A percentile compares a stretch with the other conserved stretches of the same genome.
These are phyloP conservation scores for Drosophila leontia DNA, from an alignment of 1,140 invertebrate species.

Conservation along the genomic window DNA sequence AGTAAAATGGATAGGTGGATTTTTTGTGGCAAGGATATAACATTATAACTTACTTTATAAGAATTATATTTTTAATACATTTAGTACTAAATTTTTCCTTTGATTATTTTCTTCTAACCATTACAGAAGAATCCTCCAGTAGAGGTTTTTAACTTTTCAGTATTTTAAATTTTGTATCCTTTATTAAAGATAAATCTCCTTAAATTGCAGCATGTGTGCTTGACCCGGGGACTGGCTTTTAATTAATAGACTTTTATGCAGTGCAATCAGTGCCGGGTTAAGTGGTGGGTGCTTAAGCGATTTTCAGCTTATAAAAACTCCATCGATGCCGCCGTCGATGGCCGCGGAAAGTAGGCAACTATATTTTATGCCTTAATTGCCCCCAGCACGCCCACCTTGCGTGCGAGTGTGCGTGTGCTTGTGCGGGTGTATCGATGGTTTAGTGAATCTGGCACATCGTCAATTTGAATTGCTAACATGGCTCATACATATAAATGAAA, in stretches of 20 bases:
- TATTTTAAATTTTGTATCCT: not conserved
- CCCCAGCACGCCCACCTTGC: slow-evolving; percentile 24
- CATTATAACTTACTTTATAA: no score
- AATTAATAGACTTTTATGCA: slow-evolving; percentile 44
- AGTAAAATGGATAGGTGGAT: not conserved
- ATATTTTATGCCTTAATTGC: slow-evolving; percentile 71
- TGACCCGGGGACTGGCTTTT: slow-evolving; percentile 3
- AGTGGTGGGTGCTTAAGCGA: slow-evolving; percentile 1
- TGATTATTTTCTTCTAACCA: not conserved
- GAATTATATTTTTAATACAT: no score
- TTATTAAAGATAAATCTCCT: slow-evolving; percentile 1
- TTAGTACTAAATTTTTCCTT: no score
- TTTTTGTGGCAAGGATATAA: not conserved
- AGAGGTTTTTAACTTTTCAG: not conserved
- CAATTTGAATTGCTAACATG: slow-evolving; percentile 72
- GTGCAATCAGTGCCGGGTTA: slow-evolving; percentile 20
- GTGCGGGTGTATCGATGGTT: slow-evolving; percentile 8
- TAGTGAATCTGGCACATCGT: slow-evolving; percentile 53
- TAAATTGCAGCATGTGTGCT: slow-evolving; percentile 10
- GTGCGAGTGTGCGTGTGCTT: slow-evolving; percentile 14
- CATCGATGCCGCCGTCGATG: slow-evolving; percentile 4
- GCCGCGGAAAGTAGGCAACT: slow-evolving; percentile 67
- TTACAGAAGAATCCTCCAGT: no score
- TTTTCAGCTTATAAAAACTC: slow-evolving; percentile 36
- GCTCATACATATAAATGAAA: slow-evolving; percentile 71